phyloP scores from a whole-genome alignment of 1,140 invertebrate genomes.

The Trachelipus rathkii region DNA sequence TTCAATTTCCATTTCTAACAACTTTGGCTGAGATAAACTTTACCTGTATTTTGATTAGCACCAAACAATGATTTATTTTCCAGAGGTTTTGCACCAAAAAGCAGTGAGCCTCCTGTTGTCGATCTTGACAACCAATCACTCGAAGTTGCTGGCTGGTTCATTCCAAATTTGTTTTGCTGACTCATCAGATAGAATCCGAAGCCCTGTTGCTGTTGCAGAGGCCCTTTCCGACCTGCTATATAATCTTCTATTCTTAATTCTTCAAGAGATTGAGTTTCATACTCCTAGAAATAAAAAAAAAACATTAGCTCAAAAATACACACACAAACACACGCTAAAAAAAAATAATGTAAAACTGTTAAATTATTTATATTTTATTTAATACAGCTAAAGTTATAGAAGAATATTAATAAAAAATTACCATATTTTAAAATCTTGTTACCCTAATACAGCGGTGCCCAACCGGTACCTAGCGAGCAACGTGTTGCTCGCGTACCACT shows the following conservation, averaged over 20 bases:
- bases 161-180: conserved; percentile 37
- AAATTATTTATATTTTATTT: no score
- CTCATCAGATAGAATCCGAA: conserved; percentile 32
- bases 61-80: conserved; percentile 51
- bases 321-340: no score
- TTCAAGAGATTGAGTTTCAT: conserved; percentile 88
- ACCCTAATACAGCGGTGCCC: no score
- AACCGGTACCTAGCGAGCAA: no score
- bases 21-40: conserved; percentile 11
- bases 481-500: no score
- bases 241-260: conserved; percentile 93
- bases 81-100: conserved; percentile 43
- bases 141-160: conserved; percentile 32
- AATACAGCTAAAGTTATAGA: no score
- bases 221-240: conserved; percentile 75
- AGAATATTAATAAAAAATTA: no score
- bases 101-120: conserved; percentile 44
- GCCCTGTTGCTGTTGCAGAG: conserved; percentile 16
- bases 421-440: no score
- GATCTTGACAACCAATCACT: conserved; percentile 42
- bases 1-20: neutral
- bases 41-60: conserved; percentile 39
- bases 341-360: no score
- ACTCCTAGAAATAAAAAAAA: conserved; percentile 68
- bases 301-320: no score